A percentile compares a stretch with the other conserved stretches of the same genome.
Evolutionary conservation across 2,888 invertebrate species (phyloP).

Genomic region (Cerastoderma edule): DNA sequence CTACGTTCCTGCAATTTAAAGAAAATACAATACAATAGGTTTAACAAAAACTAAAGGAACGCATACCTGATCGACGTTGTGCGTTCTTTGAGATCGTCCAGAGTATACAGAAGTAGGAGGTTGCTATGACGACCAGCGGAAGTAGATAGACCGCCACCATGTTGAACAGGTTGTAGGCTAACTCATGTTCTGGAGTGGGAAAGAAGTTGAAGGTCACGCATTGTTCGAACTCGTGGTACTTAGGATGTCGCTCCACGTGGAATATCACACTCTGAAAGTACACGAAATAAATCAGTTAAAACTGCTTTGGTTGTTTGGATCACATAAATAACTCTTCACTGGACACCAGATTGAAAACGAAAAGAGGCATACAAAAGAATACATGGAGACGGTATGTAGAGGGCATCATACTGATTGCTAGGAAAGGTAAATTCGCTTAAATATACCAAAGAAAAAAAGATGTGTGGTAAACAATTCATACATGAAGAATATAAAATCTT

Average conservation of each 20-base stretch:
- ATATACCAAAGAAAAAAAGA: too few species aligned
- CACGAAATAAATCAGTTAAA: background rate
- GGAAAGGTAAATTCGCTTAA: too few species aligned
- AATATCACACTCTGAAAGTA: constrained; percentile 91
- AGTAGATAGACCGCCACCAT: constrained; percentile 94
- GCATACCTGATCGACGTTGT: constrained; percentile 85
- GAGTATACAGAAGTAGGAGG: constrained; percentile 94
- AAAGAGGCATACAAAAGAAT: too few species aligned
- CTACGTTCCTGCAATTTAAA: too few species aligned
- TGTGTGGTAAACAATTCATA: too few species aligned
- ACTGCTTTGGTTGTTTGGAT: background rate
- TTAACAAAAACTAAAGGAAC: too few species aligned
- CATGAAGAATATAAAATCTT: background rate
- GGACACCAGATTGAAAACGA: too few species aligned
- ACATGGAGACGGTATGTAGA: too few species aligned
- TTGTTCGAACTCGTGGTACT: constrained; percentile 93
- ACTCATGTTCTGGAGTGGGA: constrained; percentile 88
- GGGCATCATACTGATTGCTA: too few species aligned
- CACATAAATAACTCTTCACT: background rate
- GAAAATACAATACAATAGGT: too few species aligned
- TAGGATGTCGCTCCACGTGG: constrained; percentile 93
- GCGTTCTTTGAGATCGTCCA: constrained; percentile 92
- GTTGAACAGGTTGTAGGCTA: constrained; percentile 92
- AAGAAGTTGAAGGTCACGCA: constrained; percentile 95
- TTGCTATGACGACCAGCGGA: constrained; percentile 93